Evolutionary conservation across 2,888 invertebrate genomes (phyloP).

Genomic region (Lasioglossum marginatum): DNA sequence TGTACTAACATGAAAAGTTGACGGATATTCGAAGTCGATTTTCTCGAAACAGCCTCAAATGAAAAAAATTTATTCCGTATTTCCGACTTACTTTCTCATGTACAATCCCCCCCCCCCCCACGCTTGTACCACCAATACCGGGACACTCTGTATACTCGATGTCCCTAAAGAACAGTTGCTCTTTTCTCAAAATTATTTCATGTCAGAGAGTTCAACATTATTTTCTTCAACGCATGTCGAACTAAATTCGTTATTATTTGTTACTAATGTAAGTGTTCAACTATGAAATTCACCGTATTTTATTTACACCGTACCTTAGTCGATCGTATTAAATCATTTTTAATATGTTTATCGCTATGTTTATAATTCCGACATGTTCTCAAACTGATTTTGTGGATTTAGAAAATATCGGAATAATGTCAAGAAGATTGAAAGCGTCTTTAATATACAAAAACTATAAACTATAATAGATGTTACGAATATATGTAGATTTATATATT

Average conservation of each 20-base stretch:
- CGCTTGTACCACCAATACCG: not conserved
- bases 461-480: not conserved
- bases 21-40: too few species aligned
- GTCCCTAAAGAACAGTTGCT: not conserved
- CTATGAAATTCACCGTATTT: constrained; percentile 23
- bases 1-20: too few species aligned
- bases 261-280: constrained; percentile 54
- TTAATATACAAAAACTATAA: not conserved
- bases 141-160: too few species aligned
- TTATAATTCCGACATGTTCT: not conserved
- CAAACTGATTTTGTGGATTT: not conserved
- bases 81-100: too few species aligned
- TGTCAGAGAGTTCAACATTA: not conserved
- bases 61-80: too few species aligned
- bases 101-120: too few species aligned
- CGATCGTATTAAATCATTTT: not conserved
- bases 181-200: not conserved
- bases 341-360: not conserved
- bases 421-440: not conserved
- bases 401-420: not conserved
- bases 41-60: too few species aligned
- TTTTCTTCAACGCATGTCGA: not conserved
- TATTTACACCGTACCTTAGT: constrained; percentile 22
- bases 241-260: constrained; percentile 23
- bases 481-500: not conserved